Evolutionary conservation across 2,113 vertebrate species (phyloP).

Genomic region (Brachionichthys hirsutus): DNA sequence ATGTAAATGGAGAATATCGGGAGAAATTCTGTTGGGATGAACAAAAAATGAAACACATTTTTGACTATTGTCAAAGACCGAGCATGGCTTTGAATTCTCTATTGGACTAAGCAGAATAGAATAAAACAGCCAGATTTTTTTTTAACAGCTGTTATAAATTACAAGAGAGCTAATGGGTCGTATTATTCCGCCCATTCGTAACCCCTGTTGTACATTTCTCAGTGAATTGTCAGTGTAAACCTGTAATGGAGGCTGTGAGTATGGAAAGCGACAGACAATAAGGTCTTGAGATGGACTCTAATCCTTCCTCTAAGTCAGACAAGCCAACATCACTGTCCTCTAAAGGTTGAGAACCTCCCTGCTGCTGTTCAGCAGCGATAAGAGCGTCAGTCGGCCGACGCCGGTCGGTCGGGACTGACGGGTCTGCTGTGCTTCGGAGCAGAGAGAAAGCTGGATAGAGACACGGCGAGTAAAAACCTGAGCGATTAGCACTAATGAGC

Average conservation of each 20-base stretch:
- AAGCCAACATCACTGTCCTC: constrained; percentile 7
- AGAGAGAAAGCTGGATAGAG: constrained; percentile 40
- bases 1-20: no score
- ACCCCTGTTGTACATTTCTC: background rate
- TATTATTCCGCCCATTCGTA: background rate
- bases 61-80: no score
- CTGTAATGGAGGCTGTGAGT: background rate
- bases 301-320: background rate
- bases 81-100: no score
- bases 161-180: background rate
- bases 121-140: no score
- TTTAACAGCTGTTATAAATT: no score
- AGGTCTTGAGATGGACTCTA: constrained; percentile 25
- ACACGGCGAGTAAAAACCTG: constrained; percentile 32
- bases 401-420: constrained; percentile 14
- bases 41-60: no score
- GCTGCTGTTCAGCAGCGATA: constrained; percentile 19
- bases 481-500: constrained; percentile 64
- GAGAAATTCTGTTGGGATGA: no score
- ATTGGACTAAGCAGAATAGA: no score
- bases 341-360: constrained; percentile 32
- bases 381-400: constrained; percentile 21
- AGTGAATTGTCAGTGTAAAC: background rate
- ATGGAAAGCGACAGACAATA: constrained; percentile 24
- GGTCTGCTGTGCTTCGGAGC: constrained; percentile 19